A percentile compares a stretch with the other conserved stretches of the same genome.
Evolutionary conservation across 2,888 invertebrate species (phyloP).

Genomic region (Xylota segnis): DNA sequence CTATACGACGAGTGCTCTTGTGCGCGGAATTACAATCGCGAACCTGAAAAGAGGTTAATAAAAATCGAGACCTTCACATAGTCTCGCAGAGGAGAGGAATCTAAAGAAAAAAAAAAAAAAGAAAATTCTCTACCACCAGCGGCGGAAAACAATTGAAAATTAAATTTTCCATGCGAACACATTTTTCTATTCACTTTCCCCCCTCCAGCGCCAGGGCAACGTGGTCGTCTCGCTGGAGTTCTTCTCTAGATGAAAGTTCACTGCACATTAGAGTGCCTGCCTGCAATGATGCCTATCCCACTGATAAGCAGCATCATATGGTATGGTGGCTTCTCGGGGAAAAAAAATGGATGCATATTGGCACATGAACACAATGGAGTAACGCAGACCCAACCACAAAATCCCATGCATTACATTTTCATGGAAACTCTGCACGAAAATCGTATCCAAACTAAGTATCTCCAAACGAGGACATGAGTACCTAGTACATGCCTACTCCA

Average conservation of each 20-base stretch:
- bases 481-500: not conserved
- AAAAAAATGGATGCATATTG: conserved; percentile 37
- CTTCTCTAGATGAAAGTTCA: conserved; percentile 69
- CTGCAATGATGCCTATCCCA: conserved; percentile 56
- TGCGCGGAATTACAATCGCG: conserved; percentile 47
- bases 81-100: conserved; percentile 26
- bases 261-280: conserved; percentile 48
- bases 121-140: conserved; percentile 46
- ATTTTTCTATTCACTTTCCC: conserved; percentile 66
- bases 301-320: conserved; percentile 67
- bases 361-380: conserved; percentile 41
- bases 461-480: conserved; percentile 53
- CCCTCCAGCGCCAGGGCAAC: conserved; percentile 20
- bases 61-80: conserved; percentile 82
- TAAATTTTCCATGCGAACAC: conserved; percentile 75
- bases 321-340: conserved; percentile 14
- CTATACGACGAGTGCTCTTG: not conserved
- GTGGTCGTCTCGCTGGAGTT: not conserved
- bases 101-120: conserved; percentile 20
- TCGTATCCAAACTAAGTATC: conserved; percentile 46
- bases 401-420: conserved; percentile 49
- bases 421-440: conserved; percentile 68
- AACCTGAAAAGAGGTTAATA: conserved; percentile 81
- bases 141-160: conserved; percentile 74
- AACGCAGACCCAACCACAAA: conserved; percentile 23